Evolutionary conservation across 2,888 invertebrate species (phyloP).

Genomic region (Imbricaverruca yamaguchii): DNA sequence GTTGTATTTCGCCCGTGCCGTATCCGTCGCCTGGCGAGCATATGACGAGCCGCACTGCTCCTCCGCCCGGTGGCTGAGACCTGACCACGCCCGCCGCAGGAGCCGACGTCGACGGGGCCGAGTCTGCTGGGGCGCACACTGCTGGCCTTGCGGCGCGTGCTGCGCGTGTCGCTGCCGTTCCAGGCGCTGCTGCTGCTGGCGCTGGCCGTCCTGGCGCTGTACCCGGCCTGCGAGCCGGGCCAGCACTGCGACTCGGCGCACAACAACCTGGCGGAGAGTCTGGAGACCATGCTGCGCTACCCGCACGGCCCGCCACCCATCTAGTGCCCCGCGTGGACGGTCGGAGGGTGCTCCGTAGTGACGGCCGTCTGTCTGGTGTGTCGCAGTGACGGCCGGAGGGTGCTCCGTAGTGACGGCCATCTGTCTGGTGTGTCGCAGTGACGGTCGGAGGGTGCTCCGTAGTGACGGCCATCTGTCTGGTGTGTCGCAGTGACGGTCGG

Average conservation of each 20-base stretch:
- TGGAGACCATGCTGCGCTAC: constrained; percentile 7
- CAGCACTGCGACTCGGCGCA: background rate
- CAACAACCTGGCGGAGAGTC: constrained; percentile 5
- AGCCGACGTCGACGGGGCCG: constrained; percentile 37
- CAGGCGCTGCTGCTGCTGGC: constrained; percentile 26
- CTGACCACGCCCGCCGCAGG: background rate
- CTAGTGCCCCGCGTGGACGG: background rate
- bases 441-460: no score
- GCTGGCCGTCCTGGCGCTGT: constrained; percentile 17
- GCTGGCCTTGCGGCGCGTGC: constrained; percentile 5
- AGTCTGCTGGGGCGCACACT: background rate
- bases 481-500: no score
- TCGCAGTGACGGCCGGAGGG: no score
- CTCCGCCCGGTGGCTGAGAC: no score
- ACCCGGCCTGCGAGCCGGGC: constrained; percentile 22
- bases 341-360: no score
- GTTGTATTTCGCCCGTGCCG: no score
- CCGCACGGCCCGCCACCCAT: background rate
- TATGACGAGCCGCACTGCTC: no score
- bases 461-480: no score
- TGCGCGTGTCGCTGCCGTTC: constrained; percentile 23
- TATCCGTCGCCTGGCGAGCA: no score
- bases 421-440: no score
- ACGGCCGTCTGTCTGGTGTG: no score
- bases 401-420: no score